phyloP scores from a whole-genome alignment of 2,113 vertebrate genomes.

The Xenopus laevis region DNA sequence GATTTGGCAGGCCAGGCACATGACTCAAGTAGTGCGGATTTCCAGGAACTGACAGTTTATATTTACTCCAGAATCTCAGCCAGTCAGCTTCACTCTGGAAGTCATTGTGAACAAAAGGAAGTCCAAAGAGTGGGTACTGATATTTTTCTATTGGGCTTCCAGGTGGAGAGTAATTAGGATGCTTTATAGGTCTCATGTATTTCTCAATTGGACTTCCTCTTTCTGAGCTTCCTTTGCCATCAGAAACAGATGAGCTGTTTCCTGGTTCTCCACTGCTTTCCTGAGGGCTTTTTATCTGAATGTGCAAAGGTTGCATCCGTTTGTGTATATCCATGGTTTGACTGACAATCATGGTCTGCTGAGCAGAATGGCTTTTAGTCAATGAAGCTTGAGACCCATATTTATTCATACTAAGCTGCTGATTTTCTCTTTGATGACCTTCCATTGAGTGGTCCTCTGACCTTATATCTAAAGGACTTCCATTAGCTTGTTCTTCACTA shows the following conservation, averaged over 20 bases:
- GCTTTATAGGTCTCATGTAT: conserved; percentile 95
- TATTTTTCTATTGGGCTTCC: conserved; percentile 98
- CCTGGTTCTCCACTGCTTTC: conserved; percentile 80
- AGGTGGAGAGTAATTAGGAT: conserved; percentile 93
- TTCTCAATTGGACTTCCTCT: conserved; percentile 97
- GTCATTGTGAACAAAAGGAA: conserved; percentile 88
- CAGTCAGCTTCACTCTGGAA: conserved; percentile 95
- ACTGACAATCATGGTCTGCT: conserved; percentile 88
- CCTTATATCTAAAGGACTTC: conserved; percentile 83
- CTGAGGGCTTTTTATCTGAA: conserved; percentile 85
- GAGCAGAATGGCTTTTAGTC: conserved; percentile 86
- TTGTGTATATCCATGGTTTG: conserved; percentile 97
- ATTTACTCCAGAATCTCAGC: conserved; percentile 99
- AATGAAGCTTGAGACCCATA: conserved; percentile 76
- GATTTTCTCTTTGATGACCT: conserved; percentile 72
- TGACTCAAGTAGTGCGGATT: conserved; percentile 89
- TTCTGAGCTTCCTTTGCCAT: conserved; percentile 90
- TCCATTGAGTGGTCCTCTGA: conserved; percentile 77
- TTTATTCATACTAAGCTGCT: conserved; percentile 74
- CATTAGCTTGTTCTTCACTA: conserved; percentile 89
- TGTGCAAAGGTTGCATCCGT: conserved; percentile 96
- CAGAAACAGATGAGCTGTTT: conserved; percentile 72
- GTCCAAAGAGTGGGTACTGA: conserved; percentile 93
- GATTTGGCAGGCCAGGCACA: conserved; percentile 86
- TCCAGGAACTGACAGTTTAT: conserved; percentile 94